These are phyloP conservation scores for Diploscapter pachys DNA, from an alignment of 1,140 invertebrate genomes.

Conservation along the genomic window DNA sequence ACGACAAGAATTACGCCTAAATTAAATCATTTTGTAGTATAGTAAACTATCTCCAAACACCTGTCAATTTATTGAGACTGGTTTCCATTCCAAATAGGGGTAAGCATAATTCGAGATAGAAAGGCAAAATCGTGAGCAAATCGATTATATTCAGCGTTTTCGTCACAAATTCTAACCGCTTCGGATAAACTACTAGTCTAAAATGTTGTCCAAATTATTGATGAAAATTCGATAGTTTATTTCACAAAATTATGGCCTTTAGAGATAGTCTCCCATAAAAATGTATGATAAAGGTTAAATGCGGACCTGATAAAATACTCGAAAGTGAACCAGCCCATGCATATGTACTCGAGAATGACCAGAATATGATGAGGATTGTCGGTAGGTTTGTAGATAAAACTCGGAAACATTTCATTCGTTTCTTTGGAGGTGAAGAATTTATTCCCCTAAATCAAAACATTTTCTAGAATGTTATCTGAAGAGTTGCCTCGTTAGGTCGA, in stretches of 20 bases:
- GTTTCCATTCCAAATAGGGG: slow-evolving; percentile 49
- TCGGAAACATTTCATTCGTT: not conserved
- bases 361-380: slow-evolving; percentile 46
- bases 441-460: slow-evolving; percentile 15
- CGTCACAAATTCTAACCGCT: slow-evolving; percentile 61
- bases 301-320: slow-evolving; percentile 60
- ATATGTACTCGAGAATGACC: slow-evolving; percentile 56
- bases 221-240: too few species aligned
- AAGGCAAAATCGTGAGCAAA: slow-evolving; percentile 63
- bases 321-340: slow-evolving; percentile 63
- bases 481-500: slow-evolving; percentile 7
- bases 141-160: slow-evolving; percentile 64
- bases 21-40: slow-evolving; percentile 4
- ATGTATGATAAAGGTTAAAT: not conserved
- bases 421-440: slow-evolving; percentile 14
- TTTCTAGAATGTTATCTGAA: not conserved
- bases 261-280: too few species aligned
- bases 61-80: slow-evolving; percentile 50
- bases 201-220: not conserved
- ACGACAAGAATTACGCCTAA: slow-evolving; percentile 57
- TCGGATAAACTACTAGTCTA: slow-evolving; percentile 56
- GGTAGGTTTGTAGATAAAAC: slow-evolving; percentile 45
- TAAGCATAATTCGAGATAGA: slow-evolving; percentile 59
- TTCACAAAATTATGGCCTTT: too few species aligned
- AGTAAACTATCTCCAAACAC: slow-evolving; percentile 30